phyloP scores from a whole-genome alignment of 2,797 vertebrate genomes.

The Bovichtus diacanthus region DNA sequence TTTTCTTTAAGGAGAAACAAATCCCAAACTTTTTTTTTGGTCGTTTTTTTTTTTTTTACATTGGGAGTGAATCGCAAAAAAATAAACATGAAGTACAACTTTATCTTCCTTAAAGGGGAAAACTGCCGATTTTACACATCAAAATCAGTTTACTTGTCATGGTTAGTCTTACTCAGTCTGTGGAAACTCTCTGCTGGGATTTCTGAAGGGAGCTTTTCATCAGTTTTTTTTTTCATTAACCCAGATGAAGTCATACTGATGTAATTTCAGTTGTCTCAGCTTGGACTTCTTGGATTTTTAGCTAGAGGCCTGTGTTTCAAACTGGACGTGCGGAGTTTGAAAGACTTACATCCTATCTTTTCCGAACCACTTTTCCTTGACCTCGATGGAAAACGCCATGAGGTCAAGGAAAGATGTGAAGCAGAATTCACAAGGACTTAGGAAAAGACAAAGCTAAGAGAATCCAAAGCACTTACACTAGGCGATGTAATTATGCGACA shows the following conservation, averaged over 20 bases:
- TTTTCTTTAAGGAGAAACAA: not conserved
- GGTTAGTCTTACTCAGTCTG: not conserved
- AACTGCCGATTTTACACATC: not conserved
- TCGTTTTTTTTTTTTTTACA: not conserved
- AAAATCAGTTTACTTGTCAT: not conserved
- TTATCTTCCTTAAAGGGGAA: not conserved
- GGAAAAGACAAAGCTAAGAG: too few relatives aligned
- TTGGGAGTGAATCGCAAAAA: not conserved
- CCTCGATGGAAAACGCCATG: too few relatives aligned
- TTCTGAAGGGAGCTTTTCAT: not conserved
- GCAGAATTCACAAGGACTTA: too few relatives aligned
- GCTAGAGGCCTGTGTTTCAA: not conserved
- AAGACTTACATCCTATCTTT: too few relatives aligned
- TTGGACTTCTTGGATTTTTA: not conserved
- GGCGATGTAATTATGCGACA: too few relatives aligned
- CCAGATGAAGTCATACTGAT: too few relatives aligned
- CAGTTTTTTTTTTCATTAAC: not conserved
- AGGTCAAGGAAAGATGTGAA: too few relatives aligned
- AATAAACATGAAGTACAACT: not conserved
- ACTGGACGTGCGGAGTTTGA: not conserved
- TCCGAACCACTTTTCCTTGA: too few relatives aligned
- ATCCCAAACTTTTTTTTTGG: not conserved
- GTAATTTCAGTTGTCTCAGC: not conserved
- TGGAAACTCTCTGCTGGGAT: not conserved
- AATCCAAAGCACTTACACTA: too few relatives aligned